Base-by-base conservation (phyloP, 2,797 vertebrate species). In the Labeo calbasu region DNA sequence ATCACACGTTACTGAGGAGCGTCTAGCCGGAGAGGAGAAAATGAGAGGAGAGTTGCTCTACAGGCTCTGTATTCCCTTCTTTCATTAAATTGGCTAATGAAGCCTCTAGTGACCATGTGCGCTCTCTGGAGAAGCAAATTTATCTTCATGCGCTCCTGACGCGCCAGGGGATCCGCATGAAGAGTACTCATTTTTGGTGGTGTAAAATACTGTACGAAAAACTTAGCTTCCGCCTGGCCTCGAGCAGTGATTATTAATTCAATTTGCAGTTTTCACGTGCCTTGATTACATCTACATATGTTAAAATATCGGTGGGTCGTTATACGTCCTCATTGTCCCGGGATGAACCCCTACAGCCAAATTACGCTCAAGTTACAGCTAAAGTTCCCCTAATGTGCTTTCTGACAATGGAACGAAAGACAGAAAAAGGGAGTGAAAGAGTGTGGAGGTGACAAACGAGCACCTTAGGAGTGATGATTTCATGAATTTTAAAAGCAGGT, bases 401-500 rank as follows among this genome's bases (percentile, higher is more conserved):
- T 15, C 75, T 72, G 73, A 83, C 82, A 75, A 83, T 81, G 69
- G 84, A 78, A 80, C 10, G 57, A 73, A 71, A 72, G 76, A 63
- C 53, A 86, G 82, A 84, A 51, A 57, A 72, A 81, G 79, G 70
- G 83, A 72, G 57, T 50, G 57, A 48, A 80, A 69, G 75, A 66
- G 81, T 76, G 48, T 46, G 43, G 79, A 66, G 63, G 86, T 87
- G 84, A 88, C 85, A 86, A 88, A 88, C 77, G 81, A 88, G 72
- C 28, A 84, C 80, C 79, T 75, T 48, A 86, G 77, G 85, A 78
- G 53, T 36, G 77, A 86, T 87, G 84, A 87, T 87, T 87, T 87
- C 88, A 89, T 87, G 88, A 87, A 87, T 86, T 87, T 87, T 81
- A 86, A 84, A 87, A 87, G 81, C 88, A 87, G 88, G 88, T 87